Conservation (phyloP, 2,888 invertebrate genomes). For the Heliconius sara region DNA sequence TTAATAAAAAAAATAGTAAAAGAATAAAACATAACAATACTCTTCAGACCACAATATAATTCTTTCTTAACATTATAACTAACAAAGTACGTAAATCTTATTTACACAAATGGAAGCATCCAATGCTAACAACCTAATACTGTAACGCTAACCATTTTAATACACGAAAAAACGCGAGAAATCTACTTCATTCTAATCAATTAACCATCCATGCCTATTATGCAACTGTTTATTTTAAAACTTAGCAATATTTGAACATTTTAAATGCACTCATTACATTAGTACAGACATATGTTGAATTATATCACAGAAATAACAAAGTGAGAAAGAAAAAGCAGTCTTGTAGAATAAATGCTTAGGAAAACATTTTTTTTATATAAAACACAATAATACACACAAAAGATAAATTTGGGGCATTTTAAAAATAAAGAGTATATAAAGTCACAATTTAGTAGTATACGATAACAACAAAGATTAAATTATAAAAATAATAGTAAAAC, state of each 20-base stretch:
- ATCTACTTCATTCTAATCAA: slow-evolving; percentile 43
- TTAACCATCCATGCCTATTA: slow-evolving; percentile 46
- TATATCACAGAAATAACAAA: slow-evolving; percentile 63
- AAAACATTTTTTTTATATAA: neutral
- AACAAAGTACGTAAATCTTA: slow-evolving; percentile 77
- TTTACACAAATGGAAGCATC: slow-evolving; percentile 80
- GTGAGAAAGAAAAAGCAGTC: slow-evolving; percentile 57
- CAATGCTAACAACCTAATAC: slow-evolving; percentile 73
- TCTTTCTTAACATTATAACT: slow-evolving; percentile 72
- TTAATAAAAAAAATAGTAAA: neutral
- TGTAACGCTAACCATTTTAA: slow-evolving; percentile 61
- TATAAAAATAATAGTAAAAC: neutral
- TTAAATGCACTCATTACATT: slow-evolving; percentile 37
- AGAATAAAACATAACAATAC: slow-evolving; percentile 58
- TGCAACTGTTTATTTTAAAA: slow-evolving; percentile 32
- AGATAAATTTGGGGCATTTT: neutral
- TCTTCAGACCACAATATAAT: slow-evolving; percentile 78
- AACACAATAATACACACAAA: neutral
- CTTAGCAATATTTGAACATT: slow-evolving; percentile 30
- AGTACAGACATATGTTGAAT: slow-evolving; percentile 36
- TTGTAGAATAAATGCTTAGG: slow-evolving; percentile 52
- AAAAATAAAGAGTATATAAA: too few relatives aligned
- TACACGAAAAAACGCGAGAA: slow-evolving; percentile 46
- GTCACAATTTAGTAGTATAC: neutral
- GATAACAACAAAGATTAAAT: neutral